Percentiles rank a stretch among this genome's conserved stretches.
phyloP scores from a whole-genome alignment of 2,888 invertebrate species.

The Enchytraeus crypticus region DNA sequence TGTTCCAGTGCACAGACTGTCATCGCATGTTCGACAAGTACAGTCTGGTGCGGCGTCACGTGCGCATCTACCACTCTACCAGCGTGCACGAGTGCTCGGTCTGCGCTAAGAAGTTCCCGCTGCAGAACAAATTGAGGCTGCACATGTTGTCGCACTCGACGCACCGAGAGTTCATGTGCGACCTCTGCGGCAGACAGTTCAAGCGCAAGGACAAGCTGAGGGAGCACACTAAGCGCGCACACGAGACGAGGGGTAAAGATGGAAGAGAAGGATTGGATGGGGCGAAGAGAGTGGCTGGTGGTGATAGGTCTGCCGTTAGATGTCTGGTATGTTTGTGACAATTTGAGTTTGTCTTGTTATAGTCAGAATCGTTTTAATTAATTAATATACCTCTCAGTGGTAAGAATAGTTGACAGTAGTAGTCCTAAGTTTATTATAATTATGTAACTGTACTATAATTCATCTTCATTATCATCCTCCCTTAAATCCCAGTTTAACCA shows the following conservation, averaged over 20 bases:
- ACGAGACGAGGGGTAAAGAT: conserved; percentile 16
- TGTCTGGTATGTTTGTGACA: too few relatives aligned
- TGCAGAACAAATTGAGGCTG: conserved; percentile 63
- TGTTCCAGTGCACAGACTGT: conserved; percentile 64
- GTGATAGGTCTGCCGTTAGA: too few relatives aligned
- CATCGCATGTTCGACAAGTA: conserved; percentile 61
- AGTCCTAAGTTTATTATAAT: too few relatives aligned
- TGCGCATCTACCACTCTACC: conserved; percentile 62
- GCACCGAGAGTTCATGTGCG: conserved; percentile 64
- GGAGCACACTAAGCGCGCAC: conserved; percentile 60
- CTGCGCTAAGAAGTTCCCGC: conserved; percentile 57
- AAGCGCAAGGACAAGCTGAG: conserved; percentile 61
- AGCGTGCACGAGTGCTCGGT: conserved; percentile 60
- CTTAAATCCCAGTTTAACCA: too few relatives aligned
- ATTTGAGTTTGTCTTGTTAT: too few relatives aligned
- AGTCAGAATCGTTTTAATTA: too few relatives aligned
- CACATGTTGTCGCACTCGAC: conserved; percentile 63
- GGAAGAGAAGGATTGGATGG: too few relatives aligned
- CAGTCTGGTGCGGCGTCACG: conserved; percentile 64
- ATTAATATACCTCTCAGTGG: too few relatives aligned
- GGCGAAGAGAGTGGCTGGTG: too few relatives aligned
- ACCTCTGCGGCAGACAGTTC: conserved; percentile 68
- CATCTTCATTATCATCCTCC: too few relatives aligned
- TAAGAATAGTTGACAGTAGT: too few relatives aligned
- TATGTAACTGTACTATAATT: too few relatives aligned